Percentiles rank a stretch among this genome's conserved stretches.
Conservation (phyloP, 2,888 invertebrate species). For the Lepidocyrtoides sp. region DNA sequence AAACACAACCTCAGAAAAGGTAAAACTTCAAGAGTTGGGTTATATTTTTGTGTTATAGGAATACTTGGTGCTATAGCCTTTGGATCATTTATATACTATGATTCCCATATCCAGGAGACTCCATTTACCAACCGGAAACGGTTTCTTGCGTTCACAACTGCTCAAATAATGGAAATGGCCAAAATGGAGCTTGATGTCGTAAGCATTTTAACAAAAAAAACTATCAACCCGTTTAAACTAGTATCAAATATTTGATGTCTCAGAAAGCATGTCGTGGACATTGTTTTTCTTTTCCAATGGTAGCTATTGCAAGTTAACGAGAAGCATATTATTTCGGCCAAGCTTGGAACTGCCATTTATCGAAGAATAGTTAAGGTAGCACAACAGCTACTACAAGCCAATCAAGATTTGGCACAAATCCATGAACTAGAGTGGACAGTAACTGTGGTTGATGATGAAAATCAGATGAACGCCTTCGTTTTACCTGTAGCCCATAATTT, state of each 20-base stretch:
- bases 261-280: too few species aligned
- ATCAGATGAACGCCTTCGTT: conserved; percentile 88
- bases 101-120: conserved; percentile 87
- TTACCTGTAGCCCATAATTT: conserved; percentile 87
- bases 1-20: neutral
- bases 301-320: conserved; percentile 86
- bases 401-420: conserved; percentile 87
- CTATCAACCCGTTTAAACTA: neutral
- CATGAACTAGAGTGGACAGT: conserved; percentile 88
- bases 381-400: conserved; percentile 87
- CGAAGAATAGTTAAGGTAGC: conserved; percentile 87
- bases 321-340: conserved; percentile 86
- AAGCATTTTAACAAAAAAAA: neutral
- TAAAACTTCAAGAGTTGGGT: neutral
- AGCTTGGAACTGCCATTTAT: conserved; percentile 86
- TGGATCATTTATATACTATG: conserved; percentile 85
- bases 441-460: conserved; percentile 87
- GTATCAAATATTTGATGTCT: too few species aligned
- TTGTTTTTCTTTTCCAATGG: conserved; percentile 69
- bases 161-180: conserved; percentile 81
- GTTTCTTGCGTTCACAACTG: conserved; percentile 87
- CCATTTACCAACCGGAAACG: conserved; percentile 88
- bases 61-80: conserved; percentile 77
- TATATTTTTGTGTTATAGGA: too few species aligned
- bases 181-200: conserved; percentile 81